Conservation (phyloP, 2,113 vertebrate genomes). For the Brachypteracias leptosomus region DNA sequence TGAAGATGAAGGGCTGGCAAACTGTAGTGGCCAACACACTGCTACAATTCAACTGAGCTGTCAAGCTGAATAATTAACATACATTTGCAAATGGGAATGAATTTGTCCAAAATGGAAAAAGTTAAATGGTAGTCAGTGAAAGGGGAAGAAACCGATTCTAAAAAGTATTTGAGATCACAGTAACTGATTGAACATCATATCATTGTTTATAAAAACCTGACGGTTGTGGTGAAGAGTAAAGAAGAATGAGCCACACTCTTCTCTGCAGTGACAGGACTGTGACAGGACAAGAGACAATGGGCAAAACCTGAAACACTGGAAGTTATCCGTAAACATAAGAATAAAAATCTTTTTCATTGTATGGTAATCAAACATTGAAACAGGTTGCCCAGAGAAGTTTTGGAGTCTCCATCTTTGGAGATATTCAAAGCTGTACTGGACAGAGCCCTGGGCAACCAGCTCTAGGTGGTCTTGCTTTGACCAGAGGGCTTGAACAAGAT, state of each 20-base stretch:
- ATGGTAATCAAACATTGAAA: neutral
- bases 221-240: neutral
- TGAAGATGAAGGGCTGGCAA: neutral
- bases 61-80: neutral
- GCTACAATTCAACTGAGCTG: neutral
- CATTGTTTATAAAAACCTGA: neutral
- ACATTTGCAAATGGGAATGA: neutral
- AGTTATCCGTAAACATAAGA: neutral
- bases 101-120: neutral
- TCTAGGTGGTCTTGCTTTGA: neutral
- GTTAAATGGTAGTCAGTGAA: neutral
- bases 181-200: neutral
- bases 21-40: neutral
- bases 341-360: neutral
- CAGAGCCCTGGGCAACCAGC: neutral
- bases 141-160: neutral
- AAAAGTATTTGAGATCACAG: neutral
- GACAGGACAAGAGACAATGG: neutral
- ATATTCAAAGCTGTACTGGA: neutral
- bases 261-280: neutral
- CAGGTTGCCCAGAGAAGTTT: neutral
- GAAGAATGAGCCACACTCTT: neutral
- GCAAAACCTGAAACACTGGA: neutral
- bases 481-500: neutral
- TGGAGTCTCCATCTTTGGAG: neutral